Evolutionary conservation across 2,888 invertebrate genomes (phyloP).

Genomic region (Gymnoscelis rufifasciata): DNA sequence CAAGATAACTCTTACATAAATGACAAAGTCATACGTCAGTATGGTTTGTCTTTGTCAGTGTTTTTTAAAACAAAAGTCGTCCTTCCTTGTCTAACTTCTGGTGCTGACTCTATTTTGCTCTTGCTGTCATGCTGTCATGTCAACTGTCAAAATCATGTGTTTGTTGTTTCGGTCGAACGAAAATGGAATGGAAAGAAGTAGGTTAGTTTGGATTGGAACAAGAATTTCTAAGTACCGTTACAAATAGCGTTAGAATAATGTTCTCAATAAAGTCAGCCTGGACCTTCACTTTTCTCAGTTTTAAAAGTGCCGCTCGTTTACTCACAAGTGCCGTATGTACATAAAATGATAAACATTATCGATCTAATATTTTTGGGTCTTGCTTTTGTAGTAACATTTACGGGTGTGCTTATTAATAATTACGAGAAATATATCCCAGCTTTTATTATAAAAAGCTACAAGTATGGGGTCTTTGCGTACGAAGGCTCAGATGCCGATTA

Average conservation of each 20-base stretch:
- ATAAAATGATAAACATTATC: conserved; percentile 53
- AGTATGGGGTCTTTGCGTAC: conserved; percentile 86
- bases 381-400: conserved; percentile 66
- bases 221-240: conserved; percentile 36
- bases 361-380: conserved; percentile 66
- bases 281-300: conserved; percentile 7
- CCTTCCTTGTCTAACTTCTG: too few relatives aligned
- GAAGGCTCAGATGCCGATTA: conserved; percentile 70
- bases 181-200: background rate
- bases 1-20: too few relatives aligned
- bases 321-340: background rate
- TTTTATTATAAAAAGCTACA: conserved; percentile 81
- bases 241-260: conserved; percentile 26
- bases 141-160: conserved; percentile 19
- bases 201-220: conserved; percentile 19
- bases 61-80: too few relatives aligned
- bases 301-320: conserved; percentile 4
- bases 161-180: conserved; percentile 15
- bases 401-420: conserved; percentile 81
- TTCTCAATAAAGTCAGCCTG: conserved; percentile 14
- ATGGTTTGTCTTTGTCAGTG: too few relatives aligned
- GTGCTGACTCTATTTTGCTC: too few relatives aligned
- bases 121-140: too few relatives aligned
- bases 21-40: too few relatives aligned
- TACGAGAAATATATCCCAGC: conserved; percentile 83